These are phyloP conservation scores for Symphodus melops DNA, from an alignment of 2,113 vertebrate species.

Conservation along the genomic window DNA sequence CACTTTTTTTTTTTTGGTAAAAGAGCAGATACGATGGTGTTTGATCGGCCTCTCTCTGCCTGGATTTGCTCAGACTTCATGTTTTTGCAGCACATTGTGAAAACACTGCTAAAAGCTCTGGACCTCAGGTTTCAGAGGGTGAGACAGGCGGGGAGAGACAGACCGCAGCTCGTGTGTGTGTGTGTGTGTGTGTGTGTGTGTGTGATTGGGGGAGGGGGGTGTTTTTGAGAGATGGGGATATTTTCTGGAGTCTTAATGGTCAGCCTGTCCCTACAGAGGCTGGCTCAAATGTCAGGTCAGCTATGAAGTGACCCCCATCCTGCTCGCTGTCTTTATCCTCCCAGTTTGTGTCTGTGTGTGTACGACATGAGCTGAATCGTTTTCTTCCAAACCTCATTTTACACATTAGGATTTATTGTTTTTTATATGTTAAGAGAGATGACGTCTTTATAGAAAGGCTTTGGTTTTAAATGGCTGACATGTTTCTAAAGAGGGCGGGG, in stretches of 20 bases:
- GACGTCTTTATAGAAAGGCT: not conserved
- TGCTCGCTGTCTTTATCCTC: constrained; percentile 40
- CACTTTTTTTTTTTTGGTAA: not conserved
- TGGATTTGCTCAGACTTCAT: constrained; percentile 5
- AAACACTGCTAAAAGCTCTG: constrained; percentile 46
- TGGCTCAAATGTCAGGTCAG: constrained; percentile 82
- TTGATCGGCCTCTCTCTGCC: not conserved
- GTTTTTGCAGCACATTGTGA: constrained; percentile 17
- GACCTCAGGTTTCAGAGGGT: constrained; percentile 20
- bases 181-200: constrained; percentile 7
- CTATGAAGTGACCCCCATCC: constrained; percentile 75
- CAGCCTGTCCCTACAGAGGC: constrained; percentile 73
- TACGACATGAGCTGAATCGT: constrained; percentile 1
- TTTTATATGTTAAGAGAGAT: not conserved
- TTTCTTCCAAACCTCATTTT: constrained; percentile 7
- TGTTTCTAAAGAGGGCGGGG: not conserved
- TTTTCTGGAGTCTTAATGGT: constrained; percentile 73
- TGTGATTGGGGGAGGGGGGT: constrained; percentile 13
- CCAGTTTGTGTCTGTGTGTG: constrained; percentile 4
- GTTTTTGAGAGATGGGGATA: constrained; percentile 50
- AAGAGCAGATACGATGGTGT: not conserved
- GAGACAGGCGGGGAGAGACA: constrained; percentile 15
- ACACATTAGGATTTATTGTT: not conserved
- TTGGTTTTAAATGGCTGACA: not conserved
- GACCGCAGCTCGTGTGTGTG: constrained; percentile 1